Conservation (phyloP, 2,797 vertebrate genomes). For the Mallotus villosus region DNA sequence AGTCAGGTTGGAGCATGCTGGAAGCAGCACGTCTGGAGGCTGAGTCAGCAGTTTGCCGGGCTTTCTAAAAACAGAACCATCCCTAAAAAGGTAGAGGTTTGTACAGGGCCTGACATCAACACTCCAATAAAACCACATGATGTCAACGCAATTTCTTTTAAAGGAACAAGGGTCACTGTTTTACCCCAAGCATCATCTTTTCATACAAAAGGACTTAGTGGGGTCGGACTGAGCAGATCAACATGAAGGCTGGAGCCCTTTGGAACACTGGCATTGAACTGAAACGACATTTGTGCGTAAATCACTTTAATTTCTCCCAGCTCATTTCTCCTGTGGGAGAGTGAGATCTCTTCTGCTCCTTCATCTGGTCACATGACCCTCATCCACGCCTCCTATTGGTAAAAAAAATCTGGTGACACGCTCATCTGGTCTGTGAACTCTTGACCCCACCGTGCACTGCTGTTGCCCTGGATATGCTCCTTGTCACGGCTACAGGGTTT, state of each 20-base stretch:
- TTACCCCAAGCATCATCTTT: conserved; percentile 35
- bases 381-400: background rate
- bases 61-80: conserved; percentile 8
- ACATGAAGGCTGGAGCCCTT: conserved; percentile 33
- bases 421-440: background rate
- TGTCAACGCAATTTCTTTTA: conserved; percentile 36
- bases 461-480: background rate
- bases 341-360: background rate
- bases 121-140: conserved; percentile 27
- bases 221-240: conserved; percentile 38
- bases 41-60: conserved; percentile 21
- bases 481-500: background rate
- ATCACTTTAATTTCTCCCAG: conserved; percentile 40
- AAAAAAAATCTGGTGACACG: background rate
- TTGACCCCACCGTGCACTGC: background rate
- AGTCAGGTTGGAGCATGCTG: background rate
- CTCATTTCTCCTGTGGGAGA: conserved; percentile 29
- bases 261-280: conserved; percentile 27
- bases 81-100: conserved; percentile 10
- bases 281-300: conserved; percentile 31
- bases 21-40: conserved; percentile 2
- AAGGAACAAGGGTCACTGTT: conserved; percentile 33
- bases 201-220: conserved; percentile 46
- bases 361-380: background rate
- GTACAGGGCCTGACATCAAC: conserved; percentile 18